These are phyloP conservation scores for Gobiocypris rarus DNA, from an alignment of 2,113 vertebrate genomes.

Conservation along the genomic window DNA sequence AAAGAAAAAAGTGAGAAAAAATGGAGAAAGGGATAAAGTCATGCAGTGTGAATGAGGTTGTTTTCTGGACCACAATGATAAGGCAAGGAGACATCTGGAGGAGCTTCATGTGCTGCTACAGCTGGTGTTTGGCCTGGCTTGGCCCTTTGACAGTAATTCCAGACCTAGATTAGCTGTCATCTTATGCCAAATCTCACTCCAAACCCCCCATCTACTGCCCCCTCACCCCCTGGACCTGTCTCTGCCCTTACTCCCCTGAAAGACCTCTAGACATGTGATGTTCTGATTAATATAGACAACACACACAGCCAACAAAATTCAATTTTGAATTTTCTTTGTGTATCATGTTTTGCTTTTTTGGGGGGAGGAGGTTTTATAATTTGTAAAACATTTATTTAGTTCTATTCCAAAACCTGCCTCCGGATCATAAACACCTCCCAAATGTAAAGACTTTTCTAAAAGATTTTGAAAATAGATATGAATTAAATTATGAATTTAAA, in stretches of 20 bases:
- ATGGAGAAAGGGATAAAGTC: constrained; percentile 31
- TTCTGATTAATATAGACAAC: constrained; percentile 6
- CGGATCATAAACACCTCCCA: neutral
- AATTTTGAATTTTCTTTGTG: neutral
- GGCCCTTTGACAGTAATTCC: constrained; percentile 60
- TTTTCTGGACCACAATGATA: constrained; percentile 56
- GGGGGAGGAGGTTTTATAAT: neutral
- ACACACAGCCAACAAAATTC: neutral
- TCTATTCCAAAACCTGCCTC: constrained; percentile 10
- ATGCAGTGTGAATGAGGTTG: constrained; percentile 36
- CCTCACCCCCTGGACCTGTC: constrained; percentile 4
- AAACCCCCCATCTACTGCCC: constrained; percentile 15
- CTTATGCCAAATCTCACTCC: constrained; percentile 55
- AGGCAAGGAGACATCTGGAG: constrained; percentile 43
- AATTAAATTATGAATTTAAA: too few species aligned
- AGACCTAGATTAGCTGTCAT: constrained; percentile 64
- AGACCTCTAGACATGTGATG: constrained; percentile 14
- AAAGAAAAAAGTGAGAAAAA: constrained; percentile 34
- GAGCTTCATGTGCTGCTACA: constrained; percentile 44
- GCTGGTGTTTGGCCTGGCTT: constrained; percentile 50
- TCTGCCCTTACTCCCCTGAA: constrained; percentile 23
- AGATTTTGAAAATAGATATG: too few species aligned
- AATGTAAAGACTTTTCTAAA: neutral
- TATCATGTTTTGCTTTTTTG: neutral
- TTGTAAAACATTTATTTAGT: neutral